Conservation (phyloP, 1,140 invertebrate genomes). For the Sinella curviseta region DNA sequence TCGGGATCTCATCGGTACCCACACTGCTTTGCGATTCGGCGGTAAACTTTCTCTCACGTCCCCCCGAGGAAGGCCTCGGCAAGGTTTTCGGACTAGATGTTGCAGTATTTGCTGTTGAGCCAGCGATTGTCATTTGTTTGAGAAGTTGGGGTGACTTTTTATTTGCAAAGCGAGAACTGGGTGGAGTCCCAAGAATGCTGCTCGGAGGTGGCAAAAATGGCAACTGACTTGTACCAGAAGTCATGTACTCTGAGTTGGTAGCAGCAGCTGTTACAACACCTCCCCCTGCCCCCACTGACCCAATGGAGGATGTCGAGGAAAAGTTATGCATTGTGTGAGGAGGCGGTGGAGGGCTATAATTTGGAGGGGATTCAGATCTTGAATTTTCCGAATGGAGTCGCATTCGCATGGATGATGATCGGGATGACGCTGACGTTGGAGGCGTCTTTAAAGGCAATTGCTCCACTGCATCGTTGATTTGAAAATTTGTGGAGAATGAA, state of each 20-base stretch:
- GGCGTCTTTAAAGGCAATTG: constrained; percentile 64
- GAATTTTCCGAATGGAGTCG: constrained; percentile 24
- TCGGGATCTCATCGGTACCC: constrained; percentile 39
- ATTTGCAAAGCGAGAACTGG: neutral
- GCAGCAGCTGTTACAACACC: neutral
- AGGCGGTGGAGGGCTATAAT: constrained; percentile 44
- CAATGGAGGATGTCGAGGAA: constrained; percentile 41
- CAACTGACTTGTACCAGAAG: neutral
- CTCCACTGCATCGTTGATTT: constrained; percentile 57
- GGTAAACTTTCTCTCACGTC: constrained; percentile 34
- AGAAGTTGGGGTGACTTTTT: constrained; percentile 49
- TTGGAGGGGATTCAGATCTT: constrained; percentile 43
- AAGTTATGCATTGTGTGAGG: constrained; percentile 28
- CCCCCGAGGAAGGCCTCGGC: constrained; percentile 31
- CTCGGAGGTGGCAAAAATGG: constrained; percentile 37
- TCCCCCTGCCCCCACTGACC: constrained; percentile 3
- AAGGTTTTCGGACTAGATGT: constrained; percentile 47
- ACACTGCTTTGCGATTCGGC: constrained; percentile 34
- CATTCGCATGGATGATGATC: constrained; percentile 30
- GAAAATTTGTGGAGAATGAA: constrained; percentile 45
- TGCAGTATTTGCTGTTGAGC: constrained; percentile 2
- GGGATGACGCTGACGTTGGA: neutral
- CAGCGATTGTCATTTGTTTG: constrained; percentile 47
- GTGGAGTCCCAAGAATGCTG: constrained; percentile 26
- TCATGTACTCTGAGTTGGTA: constrained; percentile 44